These are phyloP conservation scores for Sus cebifrons DNA, from an alignment of 2,797 vertebrate genomes.

Conservation along the genomic window DNA sequence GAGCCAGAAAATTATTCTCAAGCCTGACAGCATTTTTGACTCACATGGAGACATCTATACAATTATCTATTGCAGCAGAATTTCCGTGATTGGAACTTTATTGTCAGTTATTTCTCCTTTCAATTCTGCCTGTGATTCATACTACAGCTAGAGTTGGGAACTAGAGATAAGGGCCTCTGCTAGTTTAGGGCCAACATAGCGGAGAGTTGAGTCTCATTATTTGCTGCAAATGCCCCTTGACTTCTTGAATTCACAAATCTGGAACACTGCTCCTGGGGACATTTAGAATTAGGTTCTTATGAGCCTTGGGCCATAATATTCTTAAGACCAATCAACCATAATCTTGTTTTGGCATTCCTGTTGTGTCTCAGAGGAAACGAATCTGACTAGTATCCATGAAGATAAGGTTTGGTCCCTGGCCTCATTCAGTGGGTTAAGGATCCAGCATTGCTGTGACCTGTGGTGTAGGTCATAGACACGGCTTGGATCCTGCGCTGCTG, in stretches of 20 bases:
- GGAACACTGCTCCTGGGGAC: background rate
- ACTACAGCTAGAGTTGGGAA: background rate
- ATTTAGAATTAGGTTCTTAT: background rate
- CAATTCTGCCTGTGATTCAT: background rate
- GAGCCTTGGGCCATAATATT: background rate
- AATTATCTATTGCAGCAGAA: background rate
- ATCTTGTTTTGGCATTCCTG: background rate
- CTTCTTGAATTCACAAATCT: background rate
- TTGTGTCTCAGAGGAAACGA: background rate
- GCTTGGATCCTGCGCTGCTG: too few relatives aligned
- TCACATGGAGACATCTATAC: background rate
- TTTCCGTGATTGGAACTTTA: background rate
- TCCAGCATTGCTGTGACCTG: too few relatives aligned
- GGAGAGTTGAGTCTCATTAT: background rate
- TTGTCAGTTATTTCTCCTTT: conserved; percentile 20
- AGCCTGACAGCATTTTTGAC: background rate
- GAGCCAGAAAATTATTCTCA: background rate
- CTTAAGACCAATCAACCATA: background rate
- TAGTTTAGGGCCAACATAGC: background rate
- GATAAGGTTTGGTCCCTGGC: too few relatives aligned
- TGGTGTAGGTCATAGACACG: too few relatives aligned
- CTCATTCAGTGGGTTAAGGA: too few relatives aligned
- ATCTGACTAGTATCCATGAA: too few relatives aligned
- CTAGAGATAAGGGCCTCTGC: background rate
- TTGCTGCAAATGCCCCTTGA: background rate